Evolutionary conservation across 1,140 invertebrate genomes (phyloP), one percentile per base, ranked within the genome.

Genomic region (Pemphigus obesinymphae): DNA sequence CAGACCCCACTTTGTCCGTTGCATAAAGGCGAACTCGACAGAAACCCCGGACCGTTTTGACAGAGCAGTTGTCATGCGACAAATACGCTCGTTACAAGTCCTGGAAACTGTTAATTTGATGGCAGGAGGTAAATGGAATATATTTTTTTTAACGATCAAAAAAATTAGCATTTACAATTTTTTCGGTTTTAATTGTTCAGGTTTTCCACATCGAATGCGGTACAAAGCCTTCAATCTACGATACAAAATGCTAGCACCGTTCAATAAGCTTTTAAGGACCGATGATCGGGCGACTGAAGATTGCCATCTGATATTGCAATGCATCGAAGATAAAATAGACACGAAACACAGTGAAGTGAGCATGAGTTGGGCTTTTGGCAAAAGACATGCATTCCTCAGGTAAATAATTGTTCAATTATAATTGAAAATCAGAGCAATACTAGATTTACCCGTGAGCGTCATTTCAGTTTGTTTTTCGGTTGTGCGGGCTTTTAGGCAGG

Each of bases 81-180:
- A 98, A 89, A 93, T 97, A 82, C 89, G 95, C 40, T 95, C 96
- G 1, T 89, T 98, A 43, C 96, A 97, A 88, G 92, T 97, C n/a
- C 88, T 97, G 29, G 96, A 97, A 88, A 97, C 96, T 37, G 95
- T 97, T 23, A 96, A 97, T 87, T 88, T 98, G 43, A 97, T 97
- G 96, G 95, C 96, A 23, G 92, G 92, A 83, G 93, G 89, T 90
- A 87, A 85, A 84, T 70, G n/a, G n/a, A n/a, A n/a, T n/a, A n/a
- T 8, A 0, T 15, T 50, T 50, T 17, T 1, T 50, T 50, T 23
- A n/a, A 13, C 34, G 5, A 43, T 23, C 20, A 23, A n/a, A 26
- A 66, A 13, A 66, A 40, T 13, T 0, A 31, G 0, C 23, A 66
- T 37, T n/a, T 63, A 20, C n/a, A 34, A 1, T 73, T 73, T n/a